Base-by-base conservation (phyloP, 2,797 vertebrate genomes). In the Hapalemur alaotrensis region DNA sequence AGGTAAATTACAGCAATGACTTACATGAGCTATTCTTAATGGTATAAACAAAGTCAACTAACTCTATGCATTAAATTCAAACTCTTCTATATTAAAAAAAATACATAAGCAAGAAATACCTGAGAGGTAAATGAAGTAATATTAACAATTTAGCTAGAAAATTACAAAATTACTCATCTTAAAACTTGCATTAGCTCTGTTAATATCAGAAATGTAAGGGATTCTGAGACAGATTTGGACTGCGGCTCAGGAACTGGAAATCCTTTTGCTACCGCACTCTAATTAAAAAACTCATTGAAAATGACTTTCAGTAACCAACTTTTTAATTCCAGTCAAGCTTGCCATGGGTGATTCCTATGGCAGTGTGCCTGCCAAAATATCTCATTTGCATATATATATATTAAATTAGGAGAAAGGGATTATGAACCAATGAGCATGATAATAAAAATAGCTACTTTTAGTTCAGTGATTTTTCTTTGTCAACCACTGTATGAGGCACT, bases 131-230 rank as follows among this genome's bases (percentile, higher is more conserved):
- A 13, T 72, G 41, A 70, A 91, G 25, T 75, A 50, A 63, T 91
- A 91, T 87, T 92, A 93, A 93, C 25, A 84, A 67, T 65, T 57
- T 76, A 78, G 25, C 54, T 94, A 75, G 28, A 67, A 96, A 84
- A 86, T 22, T 83, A 5, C 76, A 85, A 93, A 54, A 65, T 79
- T n/a, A 50, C 8, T 67, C 61, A 61, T 59, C 78, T 92, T 67
- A 73, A 93, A 91, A 76, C 7, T 86, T 67, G 7, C 59, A 70
- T 87, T 89, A 65, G 7, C 52, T 90, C 38, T 52, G 52, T 79
- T 93, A 95, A 80, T 54, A 79, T 65, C 35, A 63, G 15, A 14
- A 75, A n/a, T 32, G 20, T 41, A 80, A 93, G 61, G 38, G 38
- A 72, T 57, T 72, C 35, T 69, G 81, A 48, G 50, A 69, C 2